These are phyloP conservation scores for Melanophora roralis DNA, from an alignment of 2,888 invertebrate genomes.

Conservation along the genomic window DNA sequence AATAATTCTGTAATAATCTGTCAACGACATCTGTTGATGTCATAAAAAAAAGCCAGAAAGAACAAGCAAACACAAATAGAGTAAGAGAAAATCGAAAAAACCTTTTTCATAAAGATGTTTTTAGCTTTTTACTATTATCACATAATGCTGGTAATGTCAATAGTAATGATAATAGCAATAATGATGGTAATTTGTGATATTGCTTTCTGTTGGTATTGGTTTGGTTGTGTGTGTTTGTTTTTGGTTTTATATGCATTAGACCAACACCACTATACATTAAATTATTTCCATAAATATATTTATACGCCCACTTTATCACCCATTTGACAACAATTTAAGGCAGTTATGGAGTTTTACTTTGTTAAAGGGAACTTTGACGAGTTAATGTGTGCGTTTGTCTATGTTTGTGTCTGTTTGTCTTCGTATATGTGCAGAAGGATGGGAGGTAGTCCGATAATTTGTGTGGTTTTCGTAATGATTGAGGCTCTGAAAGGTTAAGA, in stretches of 20 bases:
- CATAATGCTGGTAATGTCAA: conserved; percentile 60
- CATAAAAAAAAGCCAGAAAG: conserved; percentile 69
- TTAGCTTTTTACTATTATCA: conserved; percentile 46
- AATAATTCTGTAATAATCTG: conserved; percentile 77
- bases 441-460: conserved; percentile 35
- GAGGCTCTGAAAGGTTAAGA: conserved; percentile 52
- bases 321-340: conserved; percentile 37
- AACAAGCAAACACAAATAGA: background rate
- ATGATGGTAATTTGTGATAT: conserved; percentile 60
- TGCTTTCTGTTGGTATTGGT: conserved; percentile 16
- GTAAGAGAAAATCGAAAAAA: conserved; percentile 36
- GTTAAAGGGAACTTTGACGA: conserved; percentile 18
- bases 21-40: conserved; percentile 77
- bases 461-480: conserved; percentile 59
- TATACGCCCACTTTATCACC: conserved; percentile 35
- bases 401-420: background rate
- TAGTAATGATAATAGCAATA: conserved; percentile 54
- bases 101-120: conserved; percentile 66
- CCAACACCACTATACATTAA: conserved; percentile 36
- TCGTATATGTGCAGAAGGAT: too few relatives aligned
- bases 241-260: conserved; percentile 15
- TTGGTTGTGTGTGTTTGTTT: background rate
- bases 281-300: conserved; percentile 31
- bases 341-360: conserved; percentile 36
- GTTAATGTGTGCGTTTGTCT: too few relatives aligned